Evolutionary conservation across 2,888 invertebrate species (phyloP), one percentile per base, ranked within the genome.

Genomic region (Papilio demoleus): DNA sequence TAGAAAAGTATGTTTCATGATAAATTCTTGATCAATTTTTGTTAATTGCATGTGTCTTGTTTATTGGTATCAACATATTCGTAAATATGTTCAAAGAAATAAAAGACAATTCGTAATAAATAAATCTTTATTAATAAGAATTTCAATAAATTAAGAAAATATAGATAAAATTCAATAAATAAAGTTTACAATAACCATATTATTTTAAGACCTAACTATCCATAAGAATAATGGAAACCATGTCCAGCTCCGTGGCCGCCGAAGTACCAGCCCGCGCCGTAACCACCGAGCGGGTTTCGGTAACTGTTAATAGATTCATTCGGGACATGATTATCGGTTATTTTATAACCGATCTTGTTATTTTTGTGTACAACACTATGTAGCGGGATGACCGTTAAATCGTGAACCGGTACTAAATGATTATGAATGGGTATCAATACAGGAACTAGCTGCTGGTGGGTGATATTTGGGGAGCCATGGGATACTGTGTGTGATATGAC

Each of bases 231-330:
- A 74, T 79, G 77, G 59, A 85, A 91, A 0, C 92, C 92, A 62
- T 92, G 92, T 0, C 92, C 92, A 0, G 90, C 86, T 0, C 92
- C 92, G 12, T 90, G 90, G 0, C 92, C 92, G 0, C 92, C 92
- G 19, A 85, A 89, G 27, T 83, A 83, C 71, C 90, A 76, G 0
- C 90, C 90, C 0, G 81, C 82, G 0, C 92, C 92, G 58, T 84
- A 90, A 2, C 92, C 92, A 0, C 92, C 92, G 67, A 87, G 83
- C 40, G 87, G 88, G 1, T 84, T 88, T 59, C 90, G 78, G 67
- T 81, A 88, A 38, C 78, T 77, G 34, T 83, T 87, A 14, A 77
- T 72, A 14, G 66, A 56, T 24, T 83, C 79, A 27, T 86, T 85
- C 4, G 83, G 79, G 0, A 84, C 80, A 17, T 82, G 80, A 11